These are phyloP conservation scores for Drosophila suzukii DNA, from an alignment of 1,140 invertebrate species.

Conservation along the genomic window DNA sequence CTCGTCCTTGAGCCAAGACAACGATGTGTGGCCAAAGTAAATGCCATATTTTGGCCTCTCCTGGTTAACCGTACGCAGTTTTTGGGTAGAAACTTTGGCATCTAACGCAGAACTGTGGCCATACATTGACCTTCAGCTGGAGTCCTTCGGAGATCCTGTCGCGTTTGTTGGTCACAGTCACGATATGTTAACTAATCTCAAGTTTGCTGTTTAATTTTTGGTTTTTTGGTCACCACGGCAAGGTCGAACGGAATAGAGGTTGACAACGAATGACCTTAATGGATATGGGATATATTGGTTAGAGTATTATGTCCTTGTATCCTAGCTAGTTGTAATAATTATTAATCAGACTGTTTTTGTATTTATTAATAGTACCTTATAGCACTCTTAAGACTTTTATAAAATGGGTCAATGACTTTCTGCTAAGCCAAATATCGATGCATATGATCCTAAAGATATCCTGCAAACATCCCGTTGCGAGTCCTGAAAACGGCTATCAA, in stretches of 20 bases:
- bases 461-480: conserved; percentile 24
- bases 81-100: conserved; percentile 15
- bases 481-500: conserved; percentile 23
- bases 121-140: conserved; percentile 56
- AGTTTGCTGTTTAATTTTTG: conserved; percentile 32
- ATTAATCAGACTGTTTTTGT: neutral
- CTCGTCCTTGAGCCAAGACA: conserved; percentile 53
- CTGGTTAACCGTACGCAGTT: conserved; percentile 70
- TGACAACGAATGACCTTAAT: neutral
- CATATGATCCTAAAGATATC: conserved; percentile 9
- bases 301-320: neutral
- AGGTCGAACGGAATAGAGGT: conserved; percentile 5
- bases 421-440: neutral
- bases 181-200: conserved; percentile 39
- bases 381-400: neutral
- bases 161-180: conserved; percentile 64
- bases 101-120: conserved; percentile 65
- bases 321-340: neutral
- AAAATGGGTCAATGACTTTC: conserved; percentile 18
- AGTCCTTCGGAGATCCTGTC: conserved; percentile 31
- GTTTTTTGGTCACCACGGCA: conserved; percentile 30
- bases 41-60: conserved; percentile 79
- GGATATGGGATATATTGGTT: neutral
- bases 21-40: conserved; percentile 73
- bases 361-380: too few species aligned